Conservation (phyloP, 2,113 vertebrate species). For the Alouatta palliata region DNA sequence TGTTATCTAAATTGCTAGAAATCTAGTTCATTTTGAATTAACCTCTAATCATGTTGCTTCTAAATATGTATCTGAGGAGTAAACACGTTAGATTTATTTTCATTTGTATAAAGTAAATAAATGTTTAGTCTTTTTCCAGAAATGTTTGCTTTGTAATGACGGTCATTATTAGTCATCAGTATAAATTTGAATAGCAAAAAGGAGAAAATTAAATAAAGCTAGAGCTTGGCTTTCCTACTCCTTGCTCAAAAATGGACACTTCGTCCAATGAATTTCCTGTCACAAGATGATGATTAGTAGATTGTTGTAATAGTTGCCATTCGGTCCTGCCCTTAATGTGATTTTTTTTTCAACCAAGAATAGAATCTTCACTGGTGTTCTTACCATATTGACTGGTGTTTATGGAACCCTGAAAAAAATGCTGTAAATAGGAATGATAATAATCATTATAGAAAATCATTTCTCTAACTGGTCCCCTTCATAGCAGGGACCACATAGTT, state of each 20-base stretch:
- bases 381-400: background rate
- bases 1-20: background rate
- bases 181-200: background rate
- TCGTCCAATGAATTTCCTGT: background rate
- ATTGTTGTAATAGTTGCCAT: background rate
- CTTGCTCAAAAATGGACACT: slow-evolving; percentile 27
- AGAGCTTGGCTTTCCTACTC: background rate
- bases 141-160: background rate
- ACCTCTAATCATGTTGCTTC: background rate
- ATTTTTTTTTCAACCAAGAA: slow-evolving; percentile 3
- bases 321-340: background rate
- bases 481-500: background rate
- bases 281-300: background rate
- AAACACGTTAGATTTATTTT: slow-evolving; percentile 51
- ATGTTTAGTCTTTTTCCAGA: background rate
- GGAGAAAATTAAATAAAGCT: slow-evolving; percentile 6
- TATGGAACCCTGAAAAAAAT: background rate
- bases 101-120: background rate
- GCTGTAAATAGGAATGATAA: background rate
- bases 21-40: slow-evolving; percentile 10
- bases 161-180: background rate
- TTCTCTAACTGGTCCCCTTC: background rate
- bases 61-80: background rate
- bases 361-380: background rate
- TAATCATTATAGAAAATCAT: background rate